Evolutionary conservation across 1,140 invertebrate genomes (phyloP), one percentile per base, ranked within the genome.

Genomic region (Pristionchus pacificus): DNA sequence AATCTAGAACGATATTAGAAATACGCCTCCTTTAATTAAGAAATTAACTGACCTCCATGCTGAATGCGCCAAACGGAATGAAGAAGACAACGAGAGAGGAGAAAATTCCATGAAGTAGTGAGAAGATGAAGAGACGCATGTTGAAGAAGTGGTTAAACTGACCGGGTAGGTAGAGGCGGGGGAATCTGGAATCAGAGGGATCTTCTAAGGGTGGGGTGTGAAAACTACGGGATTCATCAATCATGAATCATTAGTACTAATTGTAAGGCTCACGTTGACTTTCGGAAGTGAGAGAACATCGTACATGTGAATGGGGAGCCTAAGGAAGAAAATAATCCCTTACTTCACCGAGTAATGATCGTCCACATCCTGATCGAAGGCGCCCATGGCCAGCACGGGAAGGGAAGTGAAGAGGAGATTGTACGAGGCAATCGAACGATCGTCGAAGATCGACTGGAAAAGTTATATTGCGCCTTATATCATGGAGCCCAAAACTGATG

Each of bases 401-500:
- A 97, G 87, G 72, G 94, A 95, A 68, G 95, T 97, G 88, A 97
- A 97, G 88, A 97, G 95, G 78, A 98, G 87, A 88, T 98, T 98
- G 87, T 97, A 98, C 64, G 95, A 91, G 30, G 93, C 93, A 84
- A 98, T 97, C 87, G 95, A 95, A 90, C 94, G 93, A 68, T 93
- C 93, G 88, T 97, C 95, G 86, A 95, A 97, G 76, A 97, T 90
- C 78, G 93, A 96, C 93, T 97, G 88, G 71, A 89, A 89, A 27
- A 24, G 19, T 19, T 24, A 57, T 57, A 57, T 57, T 14, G n/a
- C n/a, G n/a, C n/a, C n/a, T n/a, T n/a, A n/a, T n/a, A n/a, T n/a
- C n/a, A n/a, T n/a, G n/a, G n/a, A n/a, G n/a, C n/a, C n/a, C n/a
- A n/a, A n/a, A n/a, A n/a, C n/a, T n/a, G n/a, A n/a, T n/a, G n/a